A percentile compares a stretch with the other conserved stretches of the same genome.
These are phyloP conservation scores for Thunnus maccoyii DNA, from an alignment of 2,113 vertebrate genomes.

Conservation along the genomic window DNA sequence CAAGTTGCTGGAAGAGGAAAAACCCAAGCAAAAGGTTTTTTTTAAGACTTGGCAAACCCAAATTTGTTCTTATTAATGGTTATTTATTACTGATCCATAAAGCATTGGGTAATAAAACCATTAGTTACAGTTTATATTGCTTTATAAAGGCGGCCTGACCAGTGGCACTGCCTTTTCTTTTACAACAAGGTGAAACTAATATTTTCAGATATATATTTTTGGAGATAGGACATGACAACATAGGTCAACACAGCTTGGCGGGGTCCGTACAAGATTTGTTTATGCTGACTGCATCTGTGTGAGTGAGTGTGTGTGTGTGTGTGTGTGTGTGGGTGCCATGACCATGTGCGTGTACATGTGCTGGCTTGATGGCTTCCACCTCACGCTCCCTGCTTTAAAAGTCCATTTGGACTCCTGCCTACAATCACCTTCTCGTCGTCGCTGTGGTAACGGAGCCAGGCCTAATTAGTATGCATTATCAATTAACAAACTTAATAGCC, in stretches of 20 bases:
- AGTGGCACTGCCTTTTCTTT: neutral
- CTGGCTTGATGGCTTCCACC: conserved; percentile 93
- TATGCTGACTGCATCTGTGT: neutral
- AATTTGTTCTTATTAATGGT: too few relatives aligned
- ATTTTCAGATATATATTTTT: neutral
- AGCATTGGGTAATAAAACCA: too few relatives aligned
- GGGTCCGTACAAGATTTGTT: neutral
- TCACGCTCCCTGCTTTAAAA: conserved; percentile 97
- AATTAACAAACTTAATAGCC: conserved; percentile 99
- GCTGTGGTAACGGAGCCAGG: conserved; percentile 97
- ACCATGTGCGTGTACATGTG: conserved; percentile 66
- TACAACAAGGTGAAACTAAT: neutral
- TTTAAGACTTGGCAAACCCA: too few relatives aligned
- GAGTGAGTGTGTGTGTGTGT: neutral
- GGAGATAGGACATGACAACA: neutral
- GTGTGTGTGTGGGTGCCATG: neutral
- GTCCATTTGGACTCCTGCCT: conserved; percentile 99
- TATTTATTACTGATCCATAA: too few relatives aligned
- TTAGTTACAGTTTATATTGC: neutral
- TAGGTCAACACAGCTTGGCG: neutral
- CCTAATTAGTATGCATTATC: conserved; percentile 99
- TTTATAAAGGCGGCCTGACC: neutral
- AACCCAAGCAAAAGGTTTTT: too few relatives aligned
- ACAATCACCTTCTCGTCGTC: conserved; percentile 99
- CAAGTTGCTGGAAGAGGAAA: too few relatives aligned